Conservation (phyloP, 30 jellyfish, hydroid and myxozoan species). For the Hydra vulgaris region DNA sequence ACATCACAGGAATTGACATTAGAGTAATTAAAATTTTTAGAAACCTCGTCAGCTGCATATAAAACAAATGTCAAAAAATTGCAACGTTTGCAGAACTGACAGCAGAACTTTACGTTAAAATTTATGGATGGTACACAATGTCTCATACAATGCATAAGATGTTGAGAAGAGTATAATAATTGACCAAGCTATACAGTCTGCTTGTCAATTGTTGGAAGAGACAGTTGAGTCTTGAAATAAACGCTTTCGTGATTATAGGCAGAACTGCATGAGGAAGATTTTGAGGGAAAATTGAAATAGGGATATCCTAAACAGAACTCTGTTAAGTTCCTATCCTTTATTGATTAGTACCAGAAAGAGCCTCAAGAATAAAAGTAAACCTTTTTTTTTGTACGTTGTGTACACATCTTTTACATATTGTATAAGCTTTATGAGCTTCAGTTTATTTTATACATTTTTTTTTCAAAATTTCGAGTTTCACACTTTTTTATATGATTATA, state of each 20-base stretch:
- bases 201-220: not conserved
- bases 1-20: not conserved
- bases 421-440: too few relatives aligned
- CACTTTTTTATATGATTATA: too few relatives aligned
- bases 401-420: too few relatives aligned
- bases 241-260: not conserved
- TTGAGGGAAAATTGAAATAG: not conserved
- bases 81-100: not conserved
- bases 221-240: not conserved
- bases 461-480: too few relatives aligned
- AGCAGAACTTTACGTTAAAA: not conserved
- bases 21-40: not conserved
- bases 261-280: not conserved
- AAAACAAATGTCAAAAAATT: not conserved
- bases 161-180: not conserved
- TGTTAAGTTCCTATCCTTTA: not conserved
- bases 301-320: not conserved
- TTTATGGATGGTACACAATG: not conserved
- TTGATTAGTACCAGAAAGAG: not conserved
- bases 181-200: not conserved
- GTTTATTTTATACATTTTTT: too few relatives aligned
- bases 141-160: not conserved
- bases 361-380: not conserved
- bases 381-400: too few relatives aligned
- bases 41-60: not conserved